Conservation (phyloP, 2,888 invertebrate genomes). For the Mechanitis mazaeus region DNA sequence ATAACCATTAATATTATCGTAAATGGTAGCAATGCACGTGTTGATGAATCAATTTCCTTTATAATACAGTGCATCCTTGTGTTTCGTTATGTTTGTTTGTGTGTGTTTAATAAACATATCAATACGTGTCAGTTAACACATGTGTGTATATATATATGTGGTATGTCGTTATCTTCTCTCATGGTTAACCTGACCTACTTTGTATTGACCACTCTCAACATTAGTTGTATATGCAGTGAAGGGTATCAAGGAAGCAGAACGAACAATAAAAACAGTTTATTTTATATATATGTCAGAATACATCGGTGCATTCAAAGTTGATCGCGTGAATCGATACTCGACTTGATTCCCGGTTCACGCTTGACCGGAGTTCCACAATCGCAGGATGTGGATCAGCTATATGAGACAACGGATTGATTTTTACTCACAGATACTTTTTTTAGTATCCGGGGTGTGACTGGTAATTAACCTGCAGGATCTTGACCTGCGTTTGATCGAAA, state of each 20-base stretch:
- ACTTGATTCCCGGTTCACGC: slow-evolving; percentile 37
- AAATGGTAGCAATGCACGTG: neutral
- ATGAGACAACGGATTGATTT: slow-evolving; percentile 26
- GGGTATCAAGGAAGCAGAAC: too few species aligned
- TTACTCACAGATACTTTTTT: slow-evolving; percentile 1
- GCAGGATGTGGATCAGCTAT: slow-evolving; percentile 29
- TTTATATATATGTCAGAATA: too few species aligned
- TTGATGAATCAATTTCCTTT: slow-evolving; percentile 14
- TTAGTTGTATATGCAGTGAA: too few species aligned
- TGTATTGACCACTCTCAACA: too few species aligned
- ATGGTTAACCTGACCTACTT: too few species aligned
- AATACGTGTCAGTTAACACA: too few species aligned
- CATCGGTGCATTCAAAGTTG: slow-evolving; percentile 8
- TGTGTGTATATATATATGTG: too few species aligned
- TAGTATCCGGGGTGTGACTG: neutral
- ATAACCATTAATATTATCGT: neutral
- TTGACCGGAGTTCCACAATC: slow-evolving; percentile 33
- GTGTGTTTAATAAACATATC: neutral
- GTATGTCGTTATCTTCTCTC: too few species aligned
- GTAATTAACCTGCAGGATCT: neutral
- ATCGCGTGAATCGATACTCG: slow-evolving; percentile 30
- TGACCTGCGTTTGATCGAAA: neutral
- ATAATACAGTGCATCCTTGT: slow-evolving; percentile 4
- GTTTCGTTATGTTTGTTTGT: neutral
- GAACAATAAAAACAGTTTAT: too few species aligned